Conservation (phyloP, 2,888 invertebrate genomes). For the Cosmorhoe ocellata region DNA sequence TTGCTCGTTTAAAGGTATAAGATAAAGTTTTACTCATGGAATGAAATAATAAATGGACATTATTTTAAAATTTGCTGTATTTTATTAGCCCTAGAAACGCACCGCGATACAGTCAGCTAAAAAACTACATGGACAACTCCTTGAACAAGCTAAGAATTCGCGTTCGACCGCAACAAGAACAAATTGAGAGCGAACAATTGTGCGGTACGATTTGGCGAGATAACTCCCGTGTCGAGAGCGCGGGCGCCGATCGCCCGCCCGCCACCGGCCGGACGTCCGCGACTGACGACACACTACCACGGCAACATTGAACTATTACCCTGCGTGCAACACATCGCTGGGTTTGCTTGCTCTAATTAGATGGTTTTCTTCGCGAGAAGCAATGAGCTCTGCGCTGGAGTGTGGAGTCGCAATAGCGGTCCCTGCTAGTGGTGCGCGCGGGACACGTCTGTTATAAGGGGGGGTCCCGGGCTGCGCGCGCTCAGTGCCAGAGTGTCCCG, state of each 20-base stretch:
- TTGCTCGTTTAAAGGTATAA: no score
- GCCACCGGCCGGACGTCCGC: slow-evolving; percentile 63
- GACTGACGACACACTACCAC: slow-evolving; percentile 43
- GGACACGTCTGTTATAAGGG: slow-evolving; percentile 79
- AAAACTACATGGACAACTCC: slow-evolving; percentile 68
- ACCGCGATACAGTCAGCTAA: slow-evolving; percentile 56
- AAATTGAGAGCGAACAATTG: slow-evolving; percentile 80
- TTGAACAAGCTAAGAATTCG: slow-evolving; percentile 77
- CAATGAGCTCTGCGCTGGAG: slow-evolving; percentile 54
- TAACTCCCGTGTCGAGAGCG: slow-evolving; percentile 73
- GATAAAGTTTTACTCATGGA: no score
- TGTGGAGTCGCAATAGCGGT: slow-evolving; percentile 47
- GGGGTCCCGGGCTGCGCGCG: slow-evolving; percentile 78
- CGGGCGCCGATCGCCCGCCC: slow-evolving; percentile 61
- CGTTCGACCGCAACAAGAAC: slow-evolving; percentile 78
- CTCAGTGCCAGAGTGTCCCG: slow-evolving; percentile 80
- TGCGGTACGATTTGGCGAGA: slow-evolving; percentile 78
- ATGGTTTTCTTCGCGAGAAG: slow-evolving; percentile 31
- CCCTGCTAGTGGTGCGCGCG: slow-evolving; percentile 65
- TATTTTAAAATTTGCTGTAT: no score
- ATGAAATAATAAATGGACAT: no score
- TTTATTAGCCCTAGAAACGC: neutral
- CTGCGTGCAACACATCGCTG: slow-evolving; percentile 24
- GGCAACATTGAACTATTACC: slow-evolving; percentile 26
- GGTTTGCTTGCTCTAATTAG: slow-evolving; percentile 11